Evolutionary conservation across 2,888 invertebrate species (phyloP), one percentile per base, ranked within the genome.

Genomic region (Drosophila picticornis): DNA sequence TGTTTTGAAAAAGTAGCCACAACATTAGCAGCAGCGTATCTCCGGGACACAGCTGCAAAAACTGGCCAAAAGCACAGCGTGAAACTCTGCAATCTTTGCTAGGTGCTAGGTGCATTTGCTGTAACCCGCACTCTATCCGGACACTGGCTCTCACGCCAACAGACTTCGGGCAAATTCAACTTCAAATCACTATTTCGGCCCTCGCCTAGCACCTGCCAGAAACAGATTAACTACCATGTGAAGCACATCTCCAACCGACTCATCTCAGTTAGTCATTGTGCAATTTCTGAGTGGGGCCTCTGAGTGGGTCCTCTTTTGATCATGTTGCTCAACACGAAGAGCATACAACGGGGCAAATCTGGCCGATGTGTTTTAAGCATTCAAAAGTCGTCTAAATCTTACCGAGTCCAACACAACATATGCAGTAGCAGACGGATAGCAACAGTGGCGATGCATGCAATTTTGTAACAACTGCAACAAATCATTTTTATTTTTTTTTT

Each of bases 1-100:
- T 83, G 76, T 86, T 89, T 75, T 72, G 60, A 74, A 88, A 86
- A 61, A 72, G 57, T 22, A 16, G 16, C 46, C 22, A 59, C 60
- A 77, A 66, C 52, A 74, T 53, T 53, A 69, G 62, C 60, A 72
- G 43, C 51, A 65, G 77, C 34, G 65, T 22, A 51, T 29, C 11
- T 19, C 4, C 34, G 19, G 19, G 22, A 4, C 3, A 19, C 11
- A 68, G 56, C 64, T 64, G 69, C 69, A 75, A 63, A 25, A 38
- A 7, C 38, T 27, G 22, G 22, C 22, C 27, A 55, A 13, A 4
- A 19, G 36, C 55, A 36, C 36, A 36, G 55, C 36, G 27, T 38
- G 55, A 2, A 38, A n/a, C 32, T 2, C n/a, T 19, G 19, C 25
- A 55, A 25, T 38, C 6, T 36, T 36, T 36, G 36, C 9, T 22